Conservation (phyloP, 2,888 invertebrate genomes). For the Hirtodrosophila trivittata region DNA sequence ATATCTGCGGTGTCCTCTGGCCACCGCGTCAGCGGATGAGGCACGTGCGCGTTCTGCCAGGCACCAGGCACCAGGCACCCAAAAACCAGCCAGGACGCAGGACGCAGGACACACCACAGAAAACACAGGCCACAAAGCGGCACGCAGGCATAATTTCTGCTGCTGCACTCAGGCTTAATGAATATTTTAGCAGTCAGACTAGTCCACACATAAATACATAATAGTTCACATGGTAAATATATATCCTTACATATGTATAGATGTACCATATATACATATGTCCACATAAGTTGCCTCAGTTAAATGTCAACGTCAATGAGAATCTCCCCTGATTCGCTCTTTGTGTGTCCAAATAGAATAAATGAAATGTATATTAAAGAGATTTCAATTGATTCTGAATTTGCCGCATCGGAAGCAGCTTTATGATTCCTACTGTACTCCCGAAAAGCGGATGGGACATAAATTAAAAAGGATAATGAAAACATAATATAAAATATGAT, state of each 20-base stretch:
- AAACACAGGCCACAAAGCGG: constrained; percentile 40
- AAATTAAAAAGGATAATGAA: too few relatives aligned
- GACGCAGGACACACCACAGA: neutral
- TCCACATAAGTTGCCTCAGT: constrained; percentile 23
- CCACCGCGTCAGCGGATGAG: constrained; percentile 19
- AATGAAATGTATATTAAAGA: neutral
- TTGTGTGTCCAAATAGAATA: neutral
- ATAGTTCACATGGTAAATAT: constrained; percentile 8
- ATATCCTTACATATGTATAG: too few relatives aligned
- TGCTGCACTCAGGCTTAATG: constrained; percentile 76
- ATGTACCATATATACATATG: too few relatives aligned
- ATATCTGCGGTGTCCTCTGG: constrained; percentile 57
- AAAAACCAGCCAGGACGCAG: neutral
- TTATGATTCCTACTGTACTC: too few relatives aligned
- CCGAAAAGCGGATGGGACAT: too few relatives aligned
- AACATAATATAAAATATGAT: too few relatives aligned
- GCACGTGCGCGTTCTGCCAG: constrained; percentile 58
- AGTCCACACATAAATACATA: constrained; percentile 54
- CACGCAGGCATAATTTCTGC: constrained; percentile 75
- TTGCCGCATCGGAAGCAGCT: constrained; percentile 13
- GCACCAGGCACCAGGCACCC: too few relatives aligned
- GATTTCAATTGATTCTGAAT: constrained; percentile 21
- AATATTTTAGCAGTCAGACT: constrained; percentile 64
- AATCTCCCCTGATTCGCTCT: constrained; percentile 9
- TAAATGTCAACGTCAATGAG: constrained; percentile 45